Base-by-base conservation (phyloP, 2,113 vertebrate species). In the Acanthochromis polyacanthus region DNA sequence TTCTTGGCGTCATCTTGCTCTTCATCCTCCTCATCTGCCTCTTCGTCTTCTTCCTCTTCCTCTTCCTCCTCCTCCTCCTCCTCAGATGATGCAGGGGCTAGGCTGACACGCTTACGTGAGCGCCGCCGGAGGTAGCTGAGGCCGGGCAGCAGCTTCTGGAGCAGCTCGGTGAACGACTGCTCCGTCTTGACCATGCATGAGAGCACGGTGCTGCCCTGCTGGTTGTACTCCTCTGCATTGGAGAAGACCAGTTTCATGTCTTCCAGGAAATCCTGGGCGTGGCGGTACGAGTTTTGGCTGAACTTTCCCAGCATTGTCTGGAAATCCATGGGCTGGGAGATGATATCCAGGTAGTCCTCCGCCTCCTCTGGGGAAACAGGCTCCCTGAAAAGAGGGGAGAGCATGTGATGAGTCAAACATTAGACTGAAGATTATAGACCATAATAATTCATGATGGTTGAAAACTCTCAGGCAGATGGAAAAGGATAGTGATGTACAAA, bases 231-330 rank as follows among this genome's bases (percentile, higher is more conserved):
- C 94, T 99, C 98, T 0, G 98, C 97, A 0, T 99, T 99, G 90
- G 95, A 92, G 86, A 99, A 99, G 79, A 99, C 96, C 52, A 98
- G 94, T 82, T 99, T 99, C 65, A 99, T 75, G 91, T 99, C 98
- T 0, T 96, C 93, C 15, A 99, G 88, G 87, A 99, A 99, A 77
- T 99, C 97, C 48, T 96, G 95, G 53, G 95, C 93, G 0, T 96
- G 95, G 46, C 96, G 96, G 86, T 99, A 99, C 48, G 63, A 84
- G 51, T 95, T 94, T 4, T 95, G 96, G 9, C 94, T 94, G 59
- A 97, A 97, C 85, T 99, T 99, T 82, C 88, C 94, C 93, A 96
- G 96, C 95, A 99, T 98, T 1, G 97, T 99, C 94, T 96, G 96
- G 87, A 99, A 97, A 92, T 99, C 98, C 98, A 99, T 98, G 38